Evolutionary conservation across 2,113 vertebrate genomes (phyloP).

Genomic region (Oreochromis tanganicae): DNA sequence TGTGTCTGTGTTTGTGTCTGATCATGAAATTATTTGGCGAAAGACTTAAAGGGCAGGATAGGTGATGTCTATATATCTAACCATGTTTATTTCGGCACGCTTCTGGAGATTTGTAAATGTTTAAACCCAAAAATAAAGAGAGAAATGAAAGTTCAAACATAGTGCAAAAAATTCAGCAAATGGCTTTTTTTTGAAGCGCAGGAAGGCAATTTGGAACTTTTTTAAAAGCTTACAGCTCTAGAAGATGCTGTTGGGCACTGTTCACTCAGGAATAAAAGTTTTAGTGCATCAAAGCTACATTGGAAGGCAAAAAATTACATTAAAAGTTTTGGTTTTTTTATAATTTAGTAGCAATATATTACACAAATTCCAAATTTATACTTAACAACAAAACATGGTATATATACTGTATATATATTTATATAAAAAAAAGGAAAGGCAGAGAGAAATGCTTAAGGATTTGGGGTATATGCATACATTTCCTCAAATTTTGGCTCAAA

Average conservation of each 20-base stretch:
- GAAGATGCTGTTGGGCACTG: slow-evolving; percentile 41
- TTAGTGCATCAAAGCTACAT: slow-evolving; percentile 80
- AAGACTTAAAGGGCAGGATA: slow-evolving; percentile 8
- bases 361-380: slow-evolving; percentile 77
- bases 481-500: slow-evolving; percentile 75
- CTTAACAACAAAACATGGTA: slow-evolving; percentile 61
- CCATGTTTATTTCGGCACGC: background rate
- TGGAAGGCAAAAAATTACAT: slow-evolving; percentile 72
- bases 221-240: slow-evolving; percentile 13
- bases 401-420: slow-evolving; percentile 48
- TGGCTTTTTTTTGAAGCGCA: slow-evolving; percentile 13
- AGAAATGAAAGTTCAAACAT: slow-evolving; percentile 40
- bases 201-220: slow-evolving; percentile 41
- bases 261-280: slow-evolving; percentile 62
- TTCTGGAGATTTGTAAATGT: slow-evolving; percentile 15
- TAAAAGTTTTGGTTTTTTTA: slow-evolving; percentile 64
- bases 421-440: slow-evolving; percentile 18
- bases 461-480: slow-evolving; percentile 55
- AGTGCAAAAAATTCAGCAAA: slow-evolving; percentile 65
- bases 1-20: slow-evolving; percentile 20
- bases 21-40: background rate
- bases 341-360: slow-evolving; percentile 81
- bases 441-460: slow-evolving; percentile 63
- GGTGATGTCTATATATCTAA: background rate
- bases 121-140: background rate